Evolutionary conservation across 2,888 invertebrate species (phyloP), one percentile per base, ranked within the genome.

Genomic region (Stramonita haemastoma): DNA sequence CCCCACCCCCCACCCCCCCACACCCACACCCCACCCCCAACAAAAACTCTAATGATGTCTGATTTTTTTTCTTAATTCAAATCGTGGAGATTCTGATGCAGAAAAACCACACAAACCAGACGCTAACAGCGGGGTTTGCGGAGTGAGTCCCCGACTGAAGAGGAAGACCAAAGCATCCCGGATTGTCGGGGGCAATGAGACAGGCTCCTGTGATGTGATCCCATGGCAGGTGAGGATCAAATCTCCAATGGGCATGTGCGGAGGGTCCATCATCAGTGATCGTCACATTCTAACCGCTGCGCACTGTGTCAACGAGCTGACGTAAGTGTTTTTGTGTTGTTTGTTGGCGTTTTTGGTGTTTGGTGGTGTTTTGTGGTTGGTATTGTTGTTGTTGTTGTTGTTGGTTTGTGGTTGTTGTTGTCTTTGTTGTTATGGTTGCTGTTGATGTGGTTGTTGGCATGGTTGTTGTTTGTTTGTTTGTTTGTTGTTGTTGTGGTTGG

Each of bases 161-260:
- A 73, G n/a, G n/a, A n/a, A 13, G 73, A 73, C 6, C 26, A 11
- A n/a, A 5, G n/a, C 11, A 11, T 73, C n/a, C 13, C 73, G 73
- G 6, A 73, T 73, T n/a, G 73, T 73, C 4, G 73, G 73, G n/a
- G 73, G 73, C n/a, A 73, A 73, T 8, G 73, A 26, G 26, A 73
- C 73, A n/a, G 73, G 73, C 73, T n/a, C 73, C 26, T 73, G 73
- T 73, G 73, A 73, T n/a, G 73, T 73, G n/a, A n/a, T 73, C 13
- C 73, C 73, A 0, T 73, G 73, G 73, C 73, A 73, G 73, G 73
- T 73, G n/a, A 22, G 73, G n/a, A 22, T 73, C 6, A 5, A 13
- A 0, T 73, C 73, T 2, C n/a, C 5, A 6, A 26, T 73, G 73
- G 73, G 73, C n/a, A 26, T 73, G 73, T 73, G 73, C 11, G 73